These are phyloP conservation scores for Drosophila chauvacae DNA, from an alignment of 1,140 invertebrate species.

Conservation along the genomic window DNA sequence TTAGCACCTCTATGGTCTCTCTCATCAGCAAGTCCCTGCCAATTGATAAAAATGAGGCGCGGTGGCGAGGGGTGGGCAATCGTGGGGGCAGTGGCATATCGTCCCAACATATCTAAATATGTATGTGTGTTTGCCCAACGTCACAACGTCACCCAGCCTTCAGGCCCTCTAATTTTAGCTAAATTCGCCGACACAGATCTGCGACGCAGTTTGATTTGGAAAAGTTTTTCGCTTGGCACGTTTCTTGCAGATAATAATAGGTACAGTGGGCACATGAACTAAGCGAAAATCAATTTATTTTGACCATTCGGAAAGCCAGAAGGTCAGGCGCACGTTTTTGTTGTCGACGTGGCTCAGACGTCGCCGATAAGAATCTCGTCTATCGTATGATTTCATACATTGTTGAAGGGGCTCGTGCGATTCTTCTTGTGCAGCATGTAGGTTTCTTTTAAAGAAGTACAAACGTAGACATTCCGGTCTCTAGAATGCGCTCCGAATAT, in stretches of 20 bases:
- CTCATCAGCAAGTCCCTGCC: slow-evolving; percentile 35
- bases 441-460: neutral
- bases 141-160: slow-evolving; percentile 13
- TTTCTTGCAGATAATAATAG: slow-evolving; percentile 43
- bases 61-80: neutral
- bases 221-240: slow-evolving; percentile 42
- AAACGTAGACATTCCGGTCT: neutral
- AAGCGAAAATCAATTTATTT: neutral
- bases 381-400: slow-evolving; percentile 26
- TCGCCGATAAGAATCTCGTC: slow-evolving; percentile 34
- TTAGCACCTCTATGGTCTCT: slow-evolving; percentile 38
- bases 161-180: slow-evolving; percentile 51
- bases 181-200: slow-evolving; percentile 36
- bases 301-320: neutral
- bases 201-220: slow-evolving; percentile 51
- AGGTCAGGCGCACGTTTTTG: slow-evolving; percentile 4
- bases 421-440: neutral
- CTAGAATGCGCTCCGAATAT: slow-evolving; percentile 6
- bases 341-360: slow-evolving; percentile 18
- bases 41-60: slow-evolving; percentile 29
- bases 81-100: neutral
- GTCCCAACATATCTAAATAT: neutral
- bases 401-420: slow-evolving; percentile 2
- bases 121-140: neutral
- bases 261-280: slow-evolving; percentile 21